These are phyloP conservation scores for Muraenolepis orangiensis DNA, from an alignment of 2,797 vertebrate genomes.

Conservation along the genomic window DNA sequence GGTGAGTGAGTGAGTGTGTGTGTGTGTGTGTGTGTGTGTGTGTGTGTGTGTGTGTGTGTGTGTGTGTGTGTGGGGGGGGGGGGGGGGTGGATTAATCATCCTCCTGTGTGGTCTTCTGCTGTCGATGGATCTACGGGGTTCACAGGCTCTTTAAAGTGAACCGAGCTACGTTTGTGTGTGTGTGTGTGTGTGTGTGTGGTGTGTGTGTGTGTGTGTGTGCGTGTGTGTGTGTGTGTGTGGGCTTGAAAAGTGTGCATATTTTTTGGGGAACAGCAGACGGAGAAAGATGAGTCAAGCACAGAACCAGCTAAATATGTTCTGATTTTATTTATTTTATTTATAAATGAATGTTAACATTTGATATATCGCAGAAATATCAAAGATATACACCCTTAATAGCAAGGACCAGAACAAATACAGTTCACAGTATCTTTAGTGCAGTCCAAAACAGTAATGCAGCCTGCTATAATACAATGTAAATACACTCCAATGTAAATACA, in stretches of 20 bases:
- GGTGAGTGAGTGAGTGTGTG: no score
- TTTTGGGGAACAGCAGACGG: neutral
- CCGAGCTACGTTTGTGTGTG: conserved; percentile 2
- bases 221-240: neutral
- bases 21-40: no score
- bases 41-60: no score
- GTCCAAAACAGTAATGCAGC: neutral
- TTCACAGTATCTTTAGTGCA: no score
- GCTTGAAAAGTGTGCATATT: no score
- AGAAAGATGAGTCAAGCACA: neutral
- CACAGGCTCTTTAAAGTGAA: conserved; percentile 17
- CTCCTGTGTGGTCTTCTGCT: conserved; percentile 26
- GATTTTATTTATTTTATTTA: no score
- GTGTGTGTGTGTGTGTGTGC: neutral
- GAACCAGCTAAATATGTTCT: neutral
- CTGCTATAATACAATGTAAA: neutral
- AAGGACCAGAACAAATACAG: no score
- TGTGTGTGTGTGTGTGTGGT: conserved; percentile 5
- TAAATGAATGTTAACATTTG: no score
- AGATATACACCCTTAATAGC: no score
- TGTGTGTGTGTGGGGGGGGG: no score
- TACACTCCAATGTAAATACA: no score
- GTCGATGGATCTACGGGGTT: conserved; percentile 6
- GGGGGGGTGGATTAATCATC: conserved; percentile 20
- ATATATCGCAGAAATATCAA: no score